A percentile compares a stretch with the other conserved stretches of the same genome.
Evolutionary conservation across 2,888 invertebrate species (phyloP).

Genomic region (Taphrorychus bicolor): DNA sequence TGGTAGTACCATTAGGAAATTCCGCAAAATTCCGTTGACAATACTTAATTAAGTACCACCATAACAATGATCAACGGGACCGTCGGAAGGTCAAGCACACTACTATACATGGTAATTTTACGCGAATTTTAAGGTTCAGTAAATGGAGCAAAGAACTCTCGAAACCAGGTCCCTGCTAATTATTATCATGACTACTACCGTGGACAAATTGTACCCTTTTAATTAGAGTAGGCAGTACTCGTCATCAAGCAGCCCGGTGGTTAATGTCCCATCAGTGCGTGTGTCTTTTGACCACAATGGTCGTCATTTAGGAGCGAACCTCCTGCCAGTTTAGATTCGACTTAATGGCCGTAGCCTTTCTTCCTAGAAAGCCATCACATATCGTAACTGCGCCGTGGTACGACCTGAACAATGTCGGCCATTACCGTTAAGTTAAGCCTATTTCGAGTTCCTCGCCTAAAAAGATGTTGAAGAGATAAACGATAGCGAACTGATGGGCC

Average conservation of each 20-base stretch:
- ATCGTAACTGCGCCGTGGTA: slow-evolving; percentile 12
- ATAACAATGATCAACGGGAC: slow-evolving; percentile 33
- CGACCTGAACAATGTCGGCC: slow-evolving; percentile 12
- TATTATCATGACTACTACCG: background rate
- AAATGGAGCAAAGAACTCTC: slow-evolving; percentile 21
- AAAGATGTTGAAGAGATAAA: slow-evolving; percentile 35
- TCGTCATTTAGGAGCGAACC: background rate
- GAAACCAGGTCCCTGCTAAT: slow-evolving; percentile 7
- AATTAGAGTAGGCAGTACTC: background rate
- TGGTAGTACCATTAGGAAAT: slow-evolving; percentile 7
- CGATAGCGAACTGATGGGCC: slow-evolving; percentile 30
- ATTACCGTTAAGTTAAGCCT: slow-evolving; percentile 26
- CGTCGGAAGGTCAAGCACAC: slow-evolving; percentile 32
- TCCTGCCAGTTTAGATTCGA: background rate
- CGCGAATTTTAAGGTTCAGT: slow-evolving; percentile 32
- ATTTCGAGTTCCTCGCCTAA: slow-evolving; percentile 19
- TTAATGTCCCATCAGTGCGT: background rate
- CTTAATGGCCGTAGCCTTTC: background rate
- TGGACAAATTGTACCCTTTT: background rate
- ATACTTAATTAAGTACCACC: slow-evolving; percentile 30
- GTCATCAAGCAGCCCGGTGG: background rate
- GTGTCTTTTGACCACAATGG: background rate
- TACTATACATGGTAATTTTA: slow-evolving; percentile 32
- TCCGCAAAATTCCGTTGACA: slow-evolving; percentile 21
- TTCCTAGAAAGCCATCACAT: background rate